These are phyloP conservation scores for Drosophila sp. DNA, from an alignment of 1,140 invertebrate genomes.

Conservation along the genomic window DNA sequence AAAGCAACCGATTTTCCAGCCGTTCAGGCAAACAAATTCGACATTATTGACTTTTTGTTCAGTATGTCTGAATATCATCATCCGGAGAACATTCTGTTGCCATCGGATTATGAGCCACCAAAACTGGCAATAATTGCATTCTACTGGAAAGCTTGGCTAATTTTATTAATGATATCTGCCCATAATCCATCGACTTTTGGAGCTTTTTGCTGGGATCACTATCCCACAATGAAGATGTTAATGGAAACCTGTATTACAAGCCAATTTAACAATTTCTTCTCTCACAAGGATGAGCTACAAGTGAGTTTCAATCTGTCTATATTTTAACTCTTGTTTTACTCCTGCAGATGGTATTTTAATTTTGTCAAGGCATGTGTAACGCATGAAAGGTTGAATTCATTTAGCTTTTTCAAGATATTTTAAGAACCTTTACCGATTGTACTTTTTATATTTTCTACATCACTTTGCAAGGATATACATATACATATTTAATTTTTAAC, in stretches of 20 bases:
- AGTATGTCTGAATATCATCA: slow-evolving; percentile 96
- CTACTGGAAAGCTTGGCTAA: slow-evolving; percentile 98
- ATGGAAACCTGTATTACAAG: slow-evolving; percentile 99
- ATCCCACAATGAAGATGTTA: slow-evolving; percentile 95
- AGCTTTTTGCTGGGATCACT: slow-evolving; percentile 93
- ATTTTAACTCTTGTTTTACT: too few relatives aligned
- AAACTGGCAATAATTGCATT: slow-evolving; percentile 94
- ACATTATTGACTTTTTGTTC: slow-evolving; percentile 95
- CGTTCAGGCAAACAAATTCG: slow-evolving; percentile 91
- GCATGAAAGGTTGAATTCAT: too few relatives aligned
- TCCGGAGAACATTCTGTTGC: slow-evolving; percentile 96
- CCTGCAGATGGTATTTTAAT: too few relatives aligned
- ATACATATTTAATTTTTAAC: neutral
- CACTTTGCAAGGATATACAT: too few relatives aligned
- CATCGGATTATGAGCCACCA: slow-evolving; percentile 93
- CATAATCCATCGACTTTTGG: slow-evolving; percentile 97
- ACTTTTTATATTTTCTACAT: too few relatives aligned
- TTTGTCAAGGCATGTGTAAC: too few relatives aligned
- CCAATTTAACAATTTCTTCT: slow-evolving; percentile 67
- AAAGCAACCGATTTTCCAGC: slow-evolving; percentile 88
- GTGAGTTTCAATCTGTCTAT: slow-evolving; percentile 32
- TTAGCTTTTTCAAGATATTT: too few relatives aligned
- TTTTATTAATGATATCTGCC: slow-evolving; percentile 94
- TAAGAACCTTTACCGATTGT: too few relatives aligned
- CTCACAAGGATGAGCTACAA: slow-evolving; percentile 80